Base-by-base conservation (phyloP, 2,888 invertebrate species). In the Lysandra bellargus region DNA sequence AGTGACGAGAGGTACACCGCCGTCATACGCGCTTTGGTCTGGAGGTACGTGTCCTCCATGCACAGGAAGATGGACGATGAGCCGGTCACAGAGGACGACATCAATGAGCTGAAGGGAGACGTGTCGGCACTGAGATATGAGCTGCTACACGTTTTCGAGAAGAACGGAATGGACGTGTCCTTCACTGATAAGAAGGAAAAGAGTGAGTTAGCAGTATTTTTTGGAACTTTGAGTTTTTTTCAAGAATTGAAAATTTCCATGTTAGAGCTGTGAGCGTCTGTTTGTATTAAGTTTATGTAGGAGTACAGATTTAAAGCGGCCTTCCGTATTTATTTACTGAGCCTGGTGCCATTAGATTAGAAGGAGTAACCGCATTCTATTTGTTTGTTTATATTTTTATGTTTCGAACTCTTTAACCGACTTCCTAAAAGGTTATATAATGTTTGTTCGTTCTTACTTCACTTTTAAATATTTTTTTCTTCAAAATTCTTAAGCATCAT, bases 51-150 rank as follows among this genome's bases (percentile, higher is more conserved):
- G 9, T 97, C 98, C 9, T 96, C 97, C 17, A 97, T 97, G 95
- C 98, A 99, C 87, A 95, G 97, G 73, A 96, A 96, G 87, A 96
- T 96, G 86, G 98, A 98, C 84, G 97, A 97, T 84, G 97, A 97
- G 78, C 96, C 97, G 0, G 98, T 99, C 0, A 98, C 98, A 0
- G 99, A 99, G 89, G 99, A 99, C 84, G 92, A 98, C 85, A 96
- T 99, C 81, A 99, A 98, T 86, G 99, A 99, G 91, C 96, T 99
- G 53, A 99, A 99, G 90, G 97, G 97, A 85, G 99, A 99, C 85
- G 97, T 99, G 72, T 98, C 98, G 0, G 96, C 98, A 0, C 97
- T 99, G 95, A 96, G 98, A 83, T 99, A 97, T 87, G 99, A 99
- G 88, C 95, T 99, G 83, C 94, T 99, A 1, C 98, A 99, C 84